Base-by-base conservation (phyloP, 2,113 vertebrate genomes). In the Anser cygnoides region DNA sequence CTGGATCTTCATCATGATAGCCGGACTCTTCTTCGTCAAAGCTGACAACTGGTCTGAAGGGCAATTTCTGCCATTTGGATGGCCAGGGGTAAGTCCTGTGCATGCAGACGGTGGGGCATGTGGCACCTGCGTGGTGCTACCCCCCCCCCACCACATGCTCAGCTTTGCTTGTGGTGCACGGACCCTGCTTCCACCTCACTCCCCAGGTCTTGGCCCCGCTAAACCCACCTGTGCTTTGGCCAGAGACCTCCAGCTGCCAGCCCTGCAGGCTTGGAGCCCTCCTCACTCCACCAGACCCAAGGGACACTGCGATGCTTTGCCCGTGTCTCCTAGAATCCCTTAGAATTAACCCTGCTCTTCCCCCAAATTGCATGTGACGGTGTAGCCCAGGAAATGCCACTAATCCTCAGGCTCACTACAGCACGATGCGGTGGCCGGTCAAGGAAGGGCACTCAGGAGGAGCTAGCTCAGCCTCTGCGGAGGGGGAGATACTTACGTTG, bases 1-100 rank as follows among this genome's bases (percentile, higher is more conserved):
- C 33, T 99, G 99, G 99, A 93, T 98, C 90, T 99, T 99, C 98
- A 99, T 99, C 94, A 98, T 99, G 98, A 98, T 99, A 8, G 98
- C 99, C 1, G 99, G 99, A 21, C 98, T 99, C 85, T 99, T 99
- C 97, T 99, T 99, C 66, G 79, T 99, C 91, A 99, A 98, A 9
- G 96, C 98, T 52, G 97, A 98, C 85, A 99, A 99, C 97, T 99
- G 99, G 99, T 98, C 98, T 15, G 97, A 98, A 55, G 99, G 99
- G 44, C 97, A 97, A 11, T 99, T 99, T 96, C 97, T 99, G 94
- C 99, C 99, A 0, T 99, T 98, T 0, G 99, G 99, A 95, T 99
- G 99, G 99, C 99, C 99, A 0, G 99, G 99, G 99, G 99, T 99
- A 97, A 99, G 99, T 97, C 57, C 37, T 58, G 49, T 50, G 87